A percentile compares a stretch with the other conserved stretches of the same genome.
Evolutionary conservation across 1,140 invertebrate genomes (phyloP).

Genomic region (Pectinophora gossypiella): DNA sequence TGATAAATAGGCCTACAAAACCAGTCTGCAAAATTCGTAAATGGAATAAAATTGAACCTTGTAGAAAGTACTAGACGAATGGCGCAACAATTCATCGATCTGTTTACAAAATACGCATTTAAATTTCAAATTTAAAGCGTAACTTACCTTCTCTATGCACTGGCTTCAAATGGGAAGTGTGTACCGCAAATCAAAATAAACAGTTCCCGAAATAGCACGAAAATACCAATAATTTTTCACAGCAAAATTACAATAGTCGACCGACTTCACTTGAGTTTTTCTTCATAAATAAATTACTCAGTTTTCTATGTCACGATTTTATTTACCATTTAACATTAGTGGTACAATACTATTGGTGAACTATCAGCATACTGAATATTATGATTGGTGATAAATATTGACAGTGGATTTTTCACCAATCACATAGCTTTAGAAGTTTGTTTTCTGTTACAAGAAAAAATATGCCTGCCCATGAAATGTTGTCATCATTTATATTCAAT

Average conservation of each 20-base stretch:
- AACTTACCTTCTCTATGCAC: background rate
- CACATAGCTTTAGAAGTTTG: background rate
- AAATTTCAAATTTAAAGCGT: background rate
- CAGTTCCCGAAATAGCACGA: slow-evolving; percentile 1
- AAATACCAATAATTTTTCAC: background rate
- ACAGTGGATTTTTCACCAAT: background rate
- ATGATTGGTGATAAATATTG: background rate
- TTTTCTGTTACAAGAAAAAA: background rate
- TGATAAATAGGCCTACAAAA: no score
- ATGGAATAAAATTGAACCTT: background rate
- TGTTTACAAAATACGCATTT: slow-evolving; percentile 15
- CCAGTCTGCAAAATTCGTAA: no score
- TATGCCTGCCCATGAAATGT: no score
- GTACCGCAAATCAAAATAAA: background rate
- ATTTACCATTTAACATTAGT: no score
- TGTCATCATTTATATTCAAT: no score
- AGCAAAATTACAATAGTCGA: background rate
- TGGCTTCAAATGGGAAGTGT: background rate
- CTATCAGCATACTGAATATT: background rate
- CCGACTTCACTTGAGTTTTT: background rate
- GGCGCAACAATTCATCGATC: slow-evolving; percentile 45
- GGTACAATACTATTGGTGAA: background rate
- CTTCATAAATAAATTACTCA: background rate
- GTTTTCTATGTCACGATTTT: background rate
- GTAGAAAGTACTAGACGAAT: slow-evolving; percentile 42